Conservation (phyloP, 2,888 invertebrate species). For the Meiosimyza platycephala region DNA sequence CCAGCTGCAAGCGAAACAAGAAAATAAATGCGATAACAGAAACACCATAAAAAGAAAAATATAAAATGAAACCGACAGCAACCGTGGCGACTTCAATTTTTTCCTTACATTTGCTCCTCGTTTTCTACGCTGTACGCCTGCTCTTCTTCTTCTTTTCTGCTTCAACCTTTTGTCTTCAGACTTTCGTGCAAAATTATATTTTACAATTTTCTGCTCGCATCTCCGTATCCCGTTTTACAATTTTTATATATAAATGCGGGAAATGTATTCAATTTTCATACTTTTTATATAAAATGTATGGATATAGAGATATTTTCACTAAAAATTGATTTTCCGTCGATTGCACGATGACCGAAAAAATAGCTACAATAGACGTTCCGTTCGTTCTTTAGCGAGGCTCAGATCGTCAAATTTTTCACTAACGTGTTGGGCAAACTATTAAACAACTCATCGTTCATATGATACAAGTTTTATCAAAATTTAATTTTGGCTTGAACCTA, state of each 20-base stretch:
- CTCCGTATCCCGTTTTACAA: neutral
- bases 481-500: no score
- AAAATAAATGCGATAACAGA: neutral
- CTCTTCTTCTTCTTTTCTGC: slow-evolving; percentile 2
- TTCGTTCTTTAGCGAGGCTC: slow-evolving; percentile 4
- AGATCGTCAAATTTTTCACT: neutral
- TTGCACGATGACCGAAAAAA: neutral
- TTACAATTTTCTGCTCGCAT: slow-evolving; percentile 21
- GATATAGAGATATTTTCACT: slow-evolving; percentile 20
- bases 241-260: neutral
- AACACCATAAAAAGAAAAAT: neutral
- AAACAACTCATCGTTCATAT: neutral
- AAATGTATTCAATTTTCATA: neutral
- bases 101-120: slow-evolving; percentile 6
- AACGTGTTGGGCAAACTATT: no score
- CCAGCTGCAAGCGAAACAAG: slow-evolving; percentile 17
- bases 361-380: neutral
- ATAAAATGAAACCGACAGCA: slow-evolving; percentile 2
- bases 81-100: neutral
- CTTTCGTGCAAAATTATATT: slow-evolving; percentile 15
- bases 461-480: no score
- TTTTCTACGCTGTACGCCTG: neutral
- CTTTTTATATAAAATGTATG: slow-evolving; percentile 6
- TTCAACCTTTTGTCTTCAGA: slow-evolving; percentile 16
- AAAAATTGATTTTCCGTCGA: slow-evolving; percentile 20